Percentiles rank a stretch among this genome's conserved stretches.
Evolutionary conservation across 2,888 invertebrate genomes (phyloP).

Genomic region (Kuschelorhynchus macadamiae): DNA sequence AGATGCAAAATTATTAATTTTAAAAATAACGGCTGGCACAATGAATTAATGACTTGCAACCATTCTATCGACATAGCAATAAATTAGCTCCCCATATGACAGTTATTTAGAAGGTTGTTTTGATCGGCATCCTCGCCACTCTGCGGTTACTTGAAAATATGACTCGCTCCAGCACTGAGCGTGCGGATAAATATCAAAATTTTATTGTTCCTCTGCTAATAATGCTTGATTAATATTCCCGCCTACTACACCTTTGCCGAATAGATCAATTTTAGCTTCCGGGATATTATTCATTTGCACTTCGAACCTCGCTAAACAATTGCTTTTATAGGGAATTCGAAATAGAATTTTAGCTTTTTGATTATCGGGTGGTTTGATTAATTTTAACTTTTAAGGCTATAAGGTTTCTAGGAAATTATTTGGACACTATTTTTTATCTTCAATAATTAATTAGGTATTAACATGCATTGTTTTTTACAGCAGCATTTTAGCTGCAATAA

Average conservation of each 20-base stretch:
- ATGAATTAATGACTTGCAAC: too few relatives aligned
- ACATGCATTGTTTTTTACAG: too few relatives aligned
- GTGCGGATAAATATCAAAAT: constrained; percentile 43
- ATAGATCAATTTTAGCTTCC: constrained; percentile 43
- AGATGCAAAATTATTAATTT: too few relatives aligned
- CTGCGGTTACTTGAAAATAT: constrained; percentile 34
- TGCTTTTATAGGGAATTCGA: too few relatives aligned
- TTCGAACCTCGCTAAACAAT: too few relatives aligned
- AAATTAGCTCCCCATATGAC: constrained; percentile 31
- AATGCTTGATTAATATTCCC: constrained; percentile 45
- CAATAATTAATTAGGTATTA: too few relatives aligned
- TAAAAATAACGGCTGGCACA: too few relatives aligned
- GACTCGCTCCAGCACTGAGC: constrained; percentile 12
- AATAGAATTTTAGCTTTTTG: constrained; percentile 41
- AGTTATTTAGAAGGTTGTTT: constrained; percentile 41
- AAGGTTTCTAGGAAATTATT: constrained; percentile 8
- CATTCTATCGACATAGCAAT: constrained; percentile 26
- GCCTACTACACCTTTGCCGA: constrained; percentile 37
- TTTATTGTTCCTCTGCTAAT: constrained; percentile 49
- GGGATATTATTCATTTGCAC: constrained; percentile 38
- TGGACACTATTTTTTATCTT: too few relatives aligned
- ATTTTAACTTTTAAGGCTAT: constrained; percentile 27
- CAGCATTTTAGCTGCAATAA: too few relatives aligned
- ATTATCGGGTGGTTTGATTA: constrained; percentile 25
- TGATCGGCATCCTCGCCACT: constrained; percentile 26